These are phyloP conservation scores for Cephus rjabovi DNA, from an alignment of 2,888 invertebrate species.

Conservation along the genomic window DNA sequence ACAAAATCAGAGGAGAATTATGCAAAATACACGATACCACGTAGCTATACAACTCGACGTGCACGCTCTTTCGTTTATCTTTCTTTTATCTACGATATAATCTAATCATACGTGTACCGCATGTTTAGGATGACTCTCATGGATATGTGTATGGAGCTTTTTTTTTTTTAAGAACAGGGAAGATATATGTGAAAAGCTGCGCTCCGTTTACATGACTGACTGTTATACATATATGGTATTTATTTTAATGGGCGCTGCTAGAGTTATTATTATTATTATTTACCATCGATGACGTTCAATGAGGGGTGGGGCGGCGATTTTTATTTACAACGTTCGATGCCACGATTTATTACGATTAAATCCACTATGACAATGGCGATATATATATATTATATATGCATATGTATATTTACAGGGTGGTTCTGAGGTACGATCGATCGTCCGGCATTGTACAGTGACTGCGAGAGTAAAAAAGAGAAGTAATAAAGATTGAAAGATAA, in stretches of 20 bases:
- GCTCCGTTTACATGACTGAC: not conserved
- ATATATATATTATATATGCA: not conserved
- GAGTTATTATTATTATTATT: not conserved
- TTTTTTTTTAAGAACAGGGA: not conserved
- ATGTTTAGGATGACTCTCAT: conserved; percentile 3
- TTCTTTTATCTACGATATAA: conserved; percentile 6
- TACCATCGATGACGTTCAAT: not conserved
- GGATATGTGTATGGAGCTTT: conserved; percentile 20
- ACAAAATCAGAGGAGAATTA: not conserved
- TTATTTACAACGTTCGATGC: not conserved
- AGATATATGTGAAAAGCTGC: not conserved
- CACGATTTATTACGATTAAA: not conserved
- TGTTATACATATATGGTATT: not conserved
- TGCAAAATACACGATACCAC: not conserved
- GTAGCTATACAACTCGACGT: not conserved
- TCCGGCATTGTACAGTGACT: not conserved
- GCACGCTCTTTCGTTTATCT: not conserved
- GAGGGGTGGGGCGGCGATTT: not conserved
- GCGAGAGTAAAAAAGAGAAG: not conserved
- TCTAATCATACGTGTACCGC: conserved; percentile 11
- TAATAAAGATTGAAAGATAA: not conserved
- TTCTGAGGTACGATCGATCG: not conserved
- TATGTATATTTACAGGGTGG: not conserved
- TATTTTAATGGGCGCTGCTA: not conserved
- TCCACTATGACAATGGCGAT: not conserved